Base-by-base conservation (phyloP, 2,113 vertebrate genomes). In the Entelurus aequoreus region DNA sequence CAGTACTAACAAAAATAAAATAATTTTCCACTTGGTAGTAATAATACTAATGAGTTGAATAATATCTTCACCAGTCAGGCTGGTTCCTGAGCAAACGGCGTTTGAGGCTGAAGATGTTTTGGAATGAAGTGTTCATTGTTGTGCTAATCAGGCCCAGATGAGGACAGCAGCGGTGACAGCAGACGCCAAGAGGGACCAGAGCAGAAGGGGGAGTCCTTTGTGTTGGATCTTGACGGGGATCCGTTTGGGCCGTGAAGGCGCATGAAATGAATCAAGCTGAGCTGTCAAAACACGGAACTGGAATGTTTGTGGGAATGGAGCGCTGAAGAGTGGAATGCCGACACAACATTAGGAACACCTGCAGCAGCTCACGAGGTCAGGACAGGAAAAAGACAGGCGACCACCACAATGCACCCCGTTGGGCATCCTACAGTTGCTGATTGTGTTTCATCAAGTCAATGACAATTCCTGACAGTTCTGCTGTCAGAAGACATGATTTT, bases 81-180 rank as follows among this genome's bases (percentile, higher is more conserved):
- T 28, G 28, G 28, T 28, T 28, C 28, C 28, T 28, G 28, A 28
- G 28, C 28, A 28, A 28, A 28, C 28, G 28, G 28, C 28, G 4
- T 28, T 28, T 28, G 28, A 28, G 60, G 64, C 78, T 80, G 75
- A 80, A 83, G 85, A 87, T 80, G 76, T 75, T 75, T 78, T 82
- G 77, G 88, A 82, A 88, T 90, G 87, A 85, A 88, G 81, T 83
- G 73, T 48, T 70, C 66, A 87, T 90, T 90, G 87, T 89, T 90
- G 86, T 89, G 89, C 79, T 89, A 90, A 91, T 89, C 70, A 89
- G 81, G 75, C 87, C 88, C 88, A 90, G 87, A 90, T 91, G 90
- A 88, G 87, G 81, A 89, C 86, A 83, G 77, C 81, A 82, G 80
- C 80, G 71, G 48, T 87, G 80, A 87, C 85, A 86, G 84, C 82